These are phyloP conservation scores for Myocastor coypus DNA, from an alignment of 2,113 vertebrate species.

Conservation along the genomic window DNA sequence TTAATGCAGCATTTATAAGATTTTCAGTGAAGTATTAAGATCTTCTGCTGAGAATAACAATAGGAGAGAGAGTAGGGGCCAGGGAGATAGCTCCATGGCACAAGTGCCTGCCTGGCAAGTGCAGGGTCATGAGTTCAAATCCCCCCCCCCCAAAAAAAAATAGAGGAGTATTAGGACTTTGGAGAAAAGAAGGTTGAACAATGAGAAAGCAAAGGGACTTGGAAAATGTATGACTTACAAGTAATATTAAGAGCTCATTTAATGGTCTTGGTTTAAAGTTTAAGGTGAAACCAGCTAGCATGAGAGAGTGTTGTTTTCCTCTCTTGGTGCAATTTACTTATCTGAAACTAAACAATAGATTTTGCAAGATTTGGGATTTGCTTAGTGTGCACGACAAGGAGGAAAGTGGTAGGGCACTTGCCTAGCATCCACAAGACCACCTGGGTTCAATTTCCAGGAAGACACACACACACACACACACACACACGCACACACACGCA, in stretches of 20 bases:
- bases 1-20: background rate
- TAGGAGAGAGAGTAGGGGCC: too few species aligned
- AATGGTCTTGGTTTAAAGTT: slow-evolving; percentile 1
- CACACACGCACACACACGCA: background rate
- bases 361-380: slow-evolving; percentile 40
- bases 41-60: background rate
- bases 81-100: too few species aligned
- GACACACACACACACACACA: background rate
- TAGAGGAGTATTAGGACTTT: background rate
- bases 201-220: background rate
- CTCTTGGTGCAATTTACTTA: background rate
- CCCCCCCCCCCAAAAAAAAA: too few species aligned
- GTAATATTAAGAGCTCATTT: background rate
- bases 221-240: background rate
- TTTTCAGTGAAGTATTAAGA: slow-evolving; percentile 36
- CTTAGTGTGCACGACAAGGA: background rate
- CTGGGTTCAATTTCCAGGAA: background rate
- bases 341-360: background rate
- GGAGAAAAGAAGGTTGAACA: background rate
- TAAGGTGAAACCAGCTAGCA: background rate
- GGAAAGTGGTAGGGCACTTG: background rate
- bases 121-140: too few species aligned
- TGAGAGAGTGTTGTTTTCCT: slow-evolving; percentile 33
- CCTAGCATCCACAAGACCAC: background rate
- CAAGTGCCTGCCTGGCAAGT: too few species aligned